Evolutionary conservation across 2,797 vertebrate genomes (phyloP), one percentile per base, ranked within the genome.

Genomic region (Aselliscus stoliczkanus): DNA sequence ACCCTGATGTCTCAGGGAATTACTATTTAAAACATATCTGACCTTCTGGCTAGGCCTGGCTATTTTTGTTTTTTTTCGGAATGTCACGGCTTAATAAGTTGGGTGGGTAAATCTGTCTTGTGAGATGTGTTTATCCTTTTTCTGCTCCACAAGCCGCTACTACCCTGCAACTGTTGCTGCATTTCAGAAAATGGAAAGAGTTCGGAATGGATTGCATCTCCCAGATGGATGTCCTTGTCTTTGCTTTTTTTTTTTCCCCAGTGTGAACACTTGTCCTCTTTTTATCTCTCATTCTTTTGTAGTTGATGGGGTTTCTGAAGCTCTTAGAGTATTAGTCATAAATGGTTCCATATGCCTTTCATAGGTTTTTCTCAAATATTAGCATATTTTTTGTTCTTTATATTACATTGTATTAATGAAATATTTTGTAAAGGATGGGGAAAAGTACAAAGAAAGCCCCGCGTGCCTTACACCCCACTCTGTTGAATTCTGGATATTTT

Each of bases 41-140:
- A 42, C 67, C 70, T 95, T 58, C 54, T 79, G 92, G 50, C 31
- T 31, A 80, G 81, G 62, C 87, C 83, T 87, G 56, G 77, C 70
- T 96, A 90, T 96, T 97, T 96, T 96, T 95, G 82, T 73, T 92
- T 87, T 77, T 82, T 42, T 42, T 42, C n/a, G 92, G 92, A 94
- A 96, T 96, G 87, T 54, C 60, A 50, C 27, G 62, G 80, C 82
- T 96, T 97, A 86, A 42, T 82, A 54, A 65, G 73, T 85, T 70
- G 90, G 90, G 93, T 95, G 81, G 88, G 77, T 79, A 81, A 60
- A 62, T 88, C 27, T 85, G 3, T 97, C 80, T 90, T 65, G 23
- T 25, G 94, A 72, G 81, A 84, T 31, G 67, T n/a, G 60, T 84
- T 81, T 86, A 50, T 79, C 90, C 58, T 94, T 93, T 95, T 93